A percentile compares a stretch with the other conserved stretches of the same genome.
Conservation (phyloP, 2,888 invertebrate genomes). For the Drosophila incognita region DNA sequence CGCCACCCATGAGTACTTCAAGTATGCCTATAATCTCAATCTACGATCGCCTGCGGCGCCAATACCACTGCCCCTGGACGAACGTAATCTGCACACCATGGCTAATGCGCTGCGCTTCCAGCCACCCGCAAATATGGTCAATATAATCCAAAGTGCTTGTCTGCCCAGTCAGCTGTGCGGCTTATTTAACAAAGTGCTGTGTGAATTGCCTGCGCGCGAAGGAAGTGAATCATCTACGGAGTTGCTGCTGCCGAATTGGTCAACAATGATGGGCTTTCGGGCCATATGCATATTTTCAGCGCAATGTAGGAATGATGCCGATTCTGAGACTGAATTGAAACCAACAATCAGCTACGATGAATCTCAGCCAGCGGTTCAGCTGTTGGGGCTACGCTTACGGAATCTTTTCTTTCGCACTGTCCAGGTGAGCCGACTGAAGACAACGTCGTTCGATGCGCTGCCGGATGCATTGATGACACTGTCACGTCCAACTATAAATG, state of each 20-base stretch:
- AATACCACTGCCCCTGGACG: conserved; percentile 34
- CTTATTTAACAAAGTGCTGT: conserved; percentile 42
- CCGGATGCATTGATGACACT: conserved; percentile 84
- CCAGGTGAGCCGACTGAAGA: conserved; percentile 77
- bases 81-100: conserved; percentile 26
- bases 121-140: neutral
- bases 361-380: conserved; percentile 51
- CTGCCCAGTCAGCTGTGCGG: conserved; percentile 34
- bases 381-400: conserved; percentile 77
- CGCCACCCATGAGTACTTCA: conserved; percentile 75
- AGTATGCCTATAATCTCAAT: conserved; percentile 79
- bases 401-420: conserved; percentile 78
- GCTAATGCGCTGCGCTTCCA: conserved; percentile 49
- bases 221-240: neutral
- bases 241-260: conserved; percentile 80
- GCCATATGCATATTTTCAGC: conserved; percentile 76
- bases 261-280: conserved; percentile 81
- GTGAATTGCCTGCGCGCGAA: conserved; percentile 8
- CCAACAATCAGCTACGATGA: conserved; percentile 19
- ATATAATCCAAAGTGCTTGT: conserved; percentile 5
- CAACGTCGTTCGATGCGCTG: conserved; percentile 88
- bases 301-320: conserved; percentile 37
- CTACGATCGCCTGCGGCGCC: conserved; percentile 30
- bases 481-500: conserved; percentile 23
- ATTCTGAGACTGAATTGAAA: neutral